Conservation (phyloP, 2,888 invertebrate genomes). For the Sesia apiformis region DNA sequence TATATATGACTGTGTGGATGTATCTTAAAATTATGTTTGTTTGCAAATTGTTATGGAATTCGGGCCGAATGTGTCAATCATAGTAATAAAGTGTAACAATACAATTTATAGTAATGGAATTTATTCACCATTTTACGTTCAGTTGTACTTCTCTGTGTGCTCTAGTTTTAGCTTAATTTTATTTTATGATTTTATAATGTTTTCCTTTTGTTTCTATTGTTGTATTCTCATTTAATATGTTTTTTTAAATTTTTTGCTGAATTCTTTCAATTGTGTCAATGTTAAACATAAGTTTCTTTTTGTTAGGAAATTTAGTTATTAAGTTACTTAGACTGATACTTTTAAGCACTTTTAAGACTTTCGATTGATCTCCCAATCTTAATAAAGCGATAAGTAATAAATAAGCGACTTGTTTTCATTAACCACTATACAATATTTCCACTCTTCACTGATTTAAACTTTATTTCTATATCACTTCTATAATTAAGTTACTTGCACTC, state of each 20-base stretch:
- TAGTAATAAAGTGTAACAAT: constrained; percentile 3
- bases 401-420: background rate
- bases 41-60: constrained; percentile 18
- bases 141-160: too few relatives aligned
- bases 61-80: constrained; percentile 69
- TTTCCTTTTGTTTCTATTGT: constrained; percentile 2
- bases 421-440: background rate
- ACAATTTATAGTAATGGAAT: background rate
- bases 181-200: background rate
- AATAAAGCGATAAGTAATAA: constrained; percentile 35
- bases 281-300: constrained; percentile 17
- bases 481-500: too few relatives aligned
- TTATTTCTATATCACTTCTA: too few relatives aligned
- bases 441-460: too few relatives aligned
- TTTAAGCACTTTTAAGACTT: constrained; percentile 65
- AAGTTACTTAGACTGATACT: constrained; percentile 44
- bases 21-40: too few relatives aligned
- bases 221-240: constrained; percentile 13
- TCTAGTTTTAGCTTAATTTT: too few relatives aligned
- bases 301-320: constrained; percentile 13
- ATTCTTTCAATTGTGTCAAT: constrained; percentile 48
- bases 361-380: constrained; percentile 69
- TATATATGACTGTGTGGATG: too few relatives aligned
- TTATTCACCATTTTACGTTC: background rate
- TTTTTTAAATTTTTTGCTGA: constrained; percentile 19